These are phyloP conservation scores for Zalophus californianus DNA, from an alignment of 2,797 vertebrate species.

Conservation along the genomic window DNA sequence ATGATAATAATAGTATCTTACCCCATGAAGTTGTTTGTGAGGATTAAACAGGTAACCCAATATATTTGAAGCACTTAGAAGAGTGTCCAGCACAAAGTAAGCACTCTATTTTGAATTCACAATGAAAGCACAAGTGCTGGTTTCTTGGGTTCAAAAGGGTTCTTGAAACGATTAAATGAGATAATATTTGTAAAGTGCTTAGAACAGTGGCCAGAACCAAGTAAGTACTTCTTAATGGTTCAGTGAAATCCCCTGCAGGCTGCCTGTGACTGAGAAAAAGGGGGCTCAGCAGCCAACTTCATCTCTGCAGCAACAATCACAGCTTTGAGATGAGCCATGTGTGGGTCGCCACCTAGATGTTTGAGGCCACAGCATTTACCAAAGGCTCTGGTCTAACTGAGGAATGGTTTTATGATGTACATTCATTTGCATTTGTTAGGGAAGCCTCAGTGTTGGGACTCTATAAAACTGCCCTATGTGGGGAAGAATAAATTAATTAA, in stretches of 20 bases:
- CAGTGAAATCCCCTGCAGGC: not conserved
- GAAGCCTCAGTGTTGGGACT: not conserved
- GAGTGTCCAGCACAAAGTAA: not conserved
- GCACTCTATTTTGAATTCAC: not conserved
- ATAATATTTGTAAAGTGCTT: not conserved
- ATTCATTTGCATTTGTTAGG: not conserved
- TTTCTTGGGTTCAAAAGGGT: not conserved
- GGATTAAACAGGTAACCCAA: not conserved
- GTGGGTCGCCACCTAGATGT: not conserved
- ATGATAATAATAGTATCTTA: not conserved
- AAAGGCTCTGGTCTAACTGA: constrained; percentile 50
- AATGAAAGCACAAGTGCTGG: not conserved
- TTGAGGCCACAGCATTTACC: not conserved
- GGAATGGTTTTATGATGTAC: constrained; percentile 68
- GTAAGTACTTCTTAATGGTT: not conserved
- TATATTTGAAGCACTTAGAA: not conserved
- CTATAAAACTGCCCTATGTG: not conserved
- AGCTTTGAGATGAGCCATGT: not conserved
- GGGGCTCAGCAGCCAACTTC: rapidly evolving
- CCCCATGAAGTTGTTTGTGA: not conserved
- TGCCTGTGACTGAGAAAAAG: not conserved
- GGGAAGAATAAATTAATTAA: constrained; percentile 34
- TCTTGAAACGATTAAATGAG: constrained; percentile 6
- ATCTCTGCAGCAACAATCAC: not conserved
- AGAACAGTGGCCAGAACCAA: not conserved